A percentile compares a stretch with the other conserved stretches of the same genome.
Evolutionary conservation across 2,797 vertebrate genomes (phyloP).

Genomic region (Poliocrania exsul): DNA sequence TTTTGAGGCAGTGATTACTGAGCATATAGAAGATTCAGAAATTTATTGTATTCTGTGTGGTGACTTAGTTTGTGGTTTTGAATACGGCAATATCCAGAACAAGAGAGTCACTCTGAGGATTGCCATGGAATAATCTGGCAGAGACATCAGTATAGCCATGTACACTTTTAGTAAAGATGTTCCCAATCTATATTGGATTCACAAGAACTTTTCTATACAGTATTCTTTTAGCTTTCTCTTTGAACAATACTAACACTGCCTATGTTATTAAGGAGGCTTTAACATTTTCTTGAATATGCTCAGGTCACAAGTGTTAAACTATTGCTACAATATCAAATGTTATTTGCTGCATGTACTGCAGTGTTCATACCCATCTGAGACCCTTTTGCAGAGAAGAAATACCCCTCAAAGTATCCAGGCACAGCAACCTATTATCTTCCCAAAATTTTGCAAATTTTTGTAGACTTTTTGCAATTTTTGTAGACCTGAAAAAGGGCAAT

Average conservation of each 20-base stretch:
- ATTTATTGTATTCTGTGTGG: neutral
- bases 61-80: neutral
- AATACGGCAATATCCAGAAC: neutral
- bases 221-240: neutral
- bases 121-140: neutral
- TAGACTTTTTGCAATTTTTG: no score
- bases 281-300: neutral
- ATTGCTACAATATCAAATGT: neutral
- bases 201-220: neutral
- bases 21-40: neutral
- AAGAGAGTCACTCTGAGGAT: neutral
- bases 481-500: neutral
- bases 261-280: neutral
- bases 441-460: neutral
- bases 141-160: accelerated
- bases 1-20: neutral
- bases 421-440: neutral
- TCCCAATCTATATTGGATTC: neutral
- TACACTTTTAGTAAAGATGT: neutral
- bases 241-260: neutral
- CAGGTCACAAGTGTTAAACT: neutral
- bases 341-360: neutral
- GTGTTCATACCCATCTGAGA: neutral
- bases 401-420: neutral
- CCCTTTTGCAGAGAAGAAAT: neutral